phyloP scores from a whole-genome alignment of 2,797 vertebrate genomes.

The Clangula hyemalis region DNA sequence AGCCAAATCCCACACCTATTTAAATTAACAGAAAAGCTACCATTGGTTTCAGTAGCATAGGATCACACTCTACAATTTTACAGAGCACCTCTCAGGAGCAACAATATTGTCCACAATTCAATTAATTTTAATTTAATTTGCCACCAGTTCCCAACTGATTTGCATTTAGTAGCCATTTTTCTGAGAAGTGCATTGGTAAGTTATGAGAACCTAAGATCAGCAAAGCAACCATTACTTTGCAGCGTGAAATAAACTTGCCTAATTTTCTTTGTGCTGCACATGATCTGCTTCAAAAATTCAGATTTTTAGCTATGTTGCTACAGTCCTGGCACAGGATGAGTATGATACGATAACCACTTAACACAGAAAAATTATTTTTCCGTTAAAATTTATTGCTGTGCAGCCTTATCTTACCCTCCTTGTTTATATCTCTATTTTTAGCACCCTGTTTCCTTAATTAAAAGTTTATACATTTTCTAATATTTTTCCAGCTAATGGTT shows the following conservation, averaged over 20 bases:
- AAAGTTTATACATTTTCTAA: slow-evolving; percentile 35
- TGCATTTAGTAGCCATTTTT: not conserved
- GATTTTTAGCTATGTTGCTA: not conserved
- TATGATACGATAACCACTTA: not conserved
- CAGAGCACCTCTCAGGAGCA: slow-evolving; percentile 40
- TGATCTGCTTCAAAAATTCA: not conserved
- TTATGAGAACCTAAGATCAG: not conserved
- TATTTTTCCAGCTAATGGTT: slow-evolving; percentile 56
- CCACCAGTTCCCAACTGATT: slow-evolving; percentile 15
- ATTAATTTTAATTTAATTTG: slow-evolving; percentile 49
- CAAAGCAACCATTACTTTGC: not conserved
- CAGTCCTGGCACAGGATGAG: accelerated
- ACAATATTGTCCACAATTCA: slow-evolving; percentile 41
- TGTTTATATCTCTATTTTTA: slow-evolving; percentile 40
- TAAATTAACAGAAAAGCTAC: slow-evolving; percentile 27
- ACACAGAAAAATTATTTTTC: not conserved
- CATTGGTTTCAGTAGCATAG: slow-evolving; percentile 1
- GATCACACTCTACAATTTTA: slow-evolving; percentile 18
- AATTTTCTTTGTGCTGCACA: not conserved
- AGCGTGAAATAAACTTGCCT: not conserved
- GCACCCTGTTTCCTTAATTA: slow-evolving; percentile 53
- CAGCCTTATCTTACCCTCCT: not conserved
- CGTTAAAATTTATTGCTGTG: not conserved
- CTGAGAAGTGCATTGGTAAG: not conserved
- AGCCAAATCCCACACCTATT: slow-evolving; percentile 58